phyloP scores from a whole-genome alignment of 2,113 vertebrate genomes.

The Azemiops feae region DNA sequence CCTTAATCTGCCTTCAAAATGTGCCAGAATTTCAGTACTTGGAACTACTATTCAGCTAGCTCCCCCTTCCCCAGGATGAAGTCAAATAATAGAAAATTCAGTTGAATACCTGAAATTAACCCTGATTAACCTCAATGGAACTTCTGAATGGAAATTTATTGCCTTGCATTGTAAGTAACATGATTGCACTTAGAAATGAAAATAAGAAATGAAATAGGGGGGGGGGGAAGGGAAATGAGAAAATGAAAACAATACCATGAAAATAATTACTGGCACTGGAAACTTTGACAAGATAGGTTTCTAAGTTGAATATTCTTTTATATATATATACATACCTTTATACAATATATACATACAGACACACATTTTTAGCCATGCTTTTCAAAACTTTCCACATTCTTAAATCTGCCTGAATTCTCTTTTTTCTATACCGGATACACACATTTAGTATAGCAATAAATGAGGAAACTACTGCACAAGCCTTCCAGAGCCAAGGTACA shows the following conservation, averaged over 20 bases:
- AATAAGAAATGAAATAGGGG: too few species aligned
- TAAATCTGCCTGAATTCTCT: slow-evolving; percentile 43
- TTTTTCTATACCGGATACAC: background rate
- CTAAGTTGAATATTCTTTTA: background rate
- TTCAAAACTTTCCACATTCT: slow-evolving; percentile 37
- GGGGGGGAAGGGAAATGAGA: too few species aligned
- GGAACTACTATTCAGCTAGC: too few species aligned
- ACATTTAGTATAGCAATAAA: slow-evolving; percentile 38
- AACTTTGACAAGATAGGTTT: slow-evolving; percentile 37
- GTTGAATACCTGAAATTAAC: background rate
- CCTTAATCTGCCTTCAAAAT: background rate
- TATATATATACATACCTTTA: background rate
- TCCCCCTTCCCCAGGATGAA: background rate
- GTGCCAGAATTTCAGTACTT: too few species aligned
- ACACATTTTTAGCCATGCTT: slow-evolving; percentile 33
- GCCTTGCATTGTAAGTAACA: too few species aligned
- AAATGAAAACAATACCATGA: background rate
- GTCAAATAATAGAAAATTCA: background rate
- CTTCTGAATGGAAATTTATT: too few species aligned
- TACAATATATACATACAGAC: too few species aligned
- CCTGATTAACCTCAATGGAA: background rate
- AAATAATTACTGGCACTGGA: slow-evolving; percentile 33
- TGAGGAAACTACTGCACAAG: slow-evolving; percentile 9
- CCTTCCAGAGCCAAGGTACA: slow-evolving; percentile 41
- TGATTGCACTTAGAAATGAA: too few species aligned